Conservation (phyloP, 2,113 vertebrate genomes). For the Sander vitreus region DNA sequence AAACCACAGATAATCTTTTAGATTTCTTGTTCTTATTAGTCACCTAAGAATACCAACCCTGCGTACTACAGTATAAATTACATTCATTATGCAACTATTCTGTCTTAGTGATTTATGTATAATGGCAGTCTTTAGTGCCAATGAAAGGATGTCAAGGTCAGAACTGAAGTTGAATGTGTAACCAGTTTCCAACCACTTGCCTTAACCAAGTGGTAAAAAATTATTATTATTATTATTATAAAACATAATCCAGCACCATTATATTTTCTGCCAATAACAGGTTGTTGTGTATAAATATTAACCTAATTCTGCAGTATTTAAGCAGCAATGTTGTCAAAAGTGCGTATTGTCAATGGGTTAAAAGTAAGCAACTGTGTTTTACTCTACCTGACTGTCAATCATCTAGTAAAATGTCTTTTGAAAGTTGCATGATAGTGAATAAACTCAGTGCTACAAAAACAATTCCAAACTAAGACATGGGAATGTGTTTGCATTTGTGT, state of each 20-base stretch:
- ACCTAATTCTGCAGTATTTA: background rate
- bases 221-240: background rate
- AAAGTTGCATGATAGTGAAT: constrained; percentile 21
- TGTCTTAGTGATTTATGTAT: background rate
- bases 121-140: background rate
- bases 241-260: background rate
- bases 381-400: constrained; percentile 4
- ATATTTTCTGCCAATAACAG: background rate
- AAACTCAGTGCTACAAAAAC: constrained; percentile 27
- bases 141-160: background rate
- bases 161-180: background rate
- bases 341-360: background rate
- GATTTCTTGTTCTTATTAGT: background rate
- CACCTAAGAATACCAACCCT: too few species aligned
- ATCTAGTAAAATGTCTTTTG: constrained; percentile 5
- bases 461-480: constrained; percentile 27
- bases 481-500: constrained; percentile 32
- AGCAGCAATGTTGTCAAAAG: background rate
- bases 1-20: background rate
- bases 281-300: background rate
- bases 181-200: background rate
- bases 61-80: background rate
- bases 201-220: background rate
- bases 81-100: background rate
- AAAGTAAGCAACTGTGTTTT: background rate